Evolutionary conservation across 2,113 vertebrate species (phyloP).

Genomic region (Ifrita kowaldi): DNA sequence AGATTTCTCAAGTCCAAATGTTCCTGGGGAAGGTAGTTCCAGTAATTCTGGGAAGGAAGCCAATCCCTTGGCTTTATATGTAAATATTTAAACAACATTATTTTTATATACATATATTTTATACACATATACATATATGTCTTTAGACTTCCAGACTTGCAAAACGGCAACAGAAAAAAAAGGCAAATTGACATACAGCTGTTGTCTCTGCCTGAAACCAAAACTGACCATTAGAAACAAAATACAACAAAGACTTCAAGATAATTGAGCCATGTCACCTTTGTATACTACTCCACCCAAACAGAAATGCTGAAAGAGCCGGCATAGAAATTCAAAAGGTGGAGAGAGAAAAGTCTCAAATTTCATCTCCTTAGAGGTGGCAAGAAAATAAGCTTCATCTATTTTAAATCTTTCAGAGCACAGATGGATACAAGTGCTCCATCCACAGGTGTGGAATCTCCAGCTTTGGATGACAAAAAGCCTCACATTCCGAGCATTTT

Average conservation of each 20-base stretch:
- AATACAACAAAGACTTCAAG: not conserved
- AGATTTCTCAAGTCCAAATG: conserved; percentile 81
- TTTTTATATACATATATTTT: conserved; percentile 64
- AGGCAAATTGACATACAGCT: not conserved
- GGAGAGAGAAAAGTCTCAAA: not conserved
- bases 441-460: not conserved
- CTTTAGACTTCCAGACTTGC: conserved; percentile 41
- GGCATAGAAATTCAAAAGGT: not conserved
- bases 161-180: conserved; percentile 22
- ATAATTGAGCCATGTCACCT: not conserved
- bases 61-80: conserved; percentile 74
- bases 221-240: not conserved
- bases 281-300: not conserved
- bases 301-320: not conserved
- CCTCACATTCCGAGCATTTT: not conserved
- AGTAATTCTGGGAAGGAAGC: conserved; percentile 80
- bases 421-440: not conserved
- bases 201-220: not conserved
- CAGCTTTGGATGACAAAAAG: not conserved
- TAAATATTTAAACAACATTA: conserved; percentile 82
- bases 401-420: not conserved
- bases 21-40: conserved; percentile 79
- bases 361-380: not conserved
- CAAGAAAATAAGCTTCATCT: not conserved
- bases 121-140: conserved; percentile 48